A percentile compares a stretch with the other conserved stretches of the same genome.
Conservation (phyloP, 2,797 vertebrate genomes). For the Melanotaenia pygmaea region DNA sequence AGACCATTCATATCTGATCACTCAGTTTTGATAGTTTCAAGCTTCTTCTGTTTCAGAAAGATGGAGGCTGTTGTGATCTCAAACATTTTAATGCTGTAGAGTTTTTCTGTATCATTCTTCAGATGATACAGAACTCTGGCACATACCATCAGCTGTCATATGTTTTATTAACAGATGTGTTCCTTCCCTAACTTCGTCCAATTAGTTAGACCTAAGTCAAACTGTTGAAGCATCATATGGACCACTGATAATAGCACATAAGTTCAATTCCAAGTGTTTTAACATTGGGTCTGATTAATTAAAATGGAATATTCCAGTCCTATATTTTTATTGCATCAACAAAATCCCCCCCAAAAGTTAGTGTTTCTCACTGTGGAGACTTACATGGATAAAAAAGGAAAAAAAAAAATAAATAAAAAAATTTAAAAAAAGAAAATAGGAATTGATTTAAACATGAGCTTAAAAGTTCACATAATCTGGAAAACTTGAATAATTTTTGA, state of each 20-base stretch:
- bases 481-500: neutral
- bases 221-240: neutral
- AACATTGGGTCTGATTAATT: neutral
- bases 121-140: no score
- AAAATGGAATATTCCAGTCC: neutral
- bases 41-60: neutral
- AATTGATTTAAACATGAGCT: neutral
- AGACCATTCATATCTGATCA: neutral
- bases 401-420: no score
- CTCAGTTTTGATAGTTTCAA: neutral
- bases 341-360: neutral
- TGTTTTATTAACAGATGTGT: no score
- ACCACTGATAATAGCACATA: no score
- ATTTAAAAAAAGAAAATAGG: neutral
- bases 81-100: no score
- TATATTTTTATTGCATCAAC: neutral
- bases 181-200: no score
- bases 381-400: neutral
- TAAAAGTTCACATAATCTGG: neutral
- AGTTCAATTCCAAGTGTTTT: neutral
- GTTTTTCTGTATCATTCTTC: no score
- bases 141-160: no score
- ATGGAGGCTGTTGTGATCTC: neutral
- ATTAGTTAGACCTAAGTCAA: no score
- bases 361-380: neutral